Base-by-base conservation (phyloP, 2,113 vertebrate species). In the Columba livia region DNA sequence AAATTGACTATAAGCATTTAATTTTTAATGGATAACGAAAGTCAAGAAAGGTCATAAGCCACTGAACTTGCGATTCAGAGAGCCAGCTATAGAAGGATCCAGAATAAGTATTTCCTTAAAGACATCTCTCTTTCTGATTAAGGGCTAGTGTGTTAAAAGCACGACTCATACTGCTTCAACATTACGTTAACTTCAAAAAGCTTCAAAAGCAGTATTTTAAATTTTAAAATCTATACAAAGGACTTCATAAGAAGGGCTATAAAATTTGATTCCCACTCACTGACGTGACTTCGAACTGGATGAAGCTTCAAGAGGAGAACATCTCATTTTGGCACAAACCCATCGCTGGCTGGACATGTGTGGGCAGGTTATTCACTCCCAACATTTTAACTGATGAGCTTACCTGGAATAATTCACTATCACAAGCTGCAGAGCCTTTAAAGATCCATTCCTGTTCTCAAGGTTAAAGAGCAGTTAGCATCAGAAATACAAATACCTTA, bases 171-270 rank as follows among this genome's bases (percentile, higher is more conserved):
- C 2, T 50, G 23, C 25, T 79, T 51, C 44, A 74, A 66, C n/a
- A 28, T 20, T 31, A 29, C 4, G 1, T 20, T 32, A 79, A 58
- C 32, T 38, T 40, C 12, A 77, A 72, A 89, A 88, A 24, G 14
- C 38, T 79, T 13, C 29, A n/a, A 72, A 95, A 64, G 14, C 5
- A 60, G 31, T 54, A 64, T 44, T 74, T 77, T 29, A 25, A 53
- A 17, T 38, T 73, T 61, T 15, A 56, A 53, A 75, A 64, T 15
- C 44, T 4, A 8, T 32, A 58, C 32, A 23, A 65, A 23, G 5
- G 54, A 36, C 9, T 51, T 50, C 0, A 0, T 31, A 18, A 64
- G 51, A 77, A 77, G 34, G 28, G 12, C 15, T 57, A 23, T 1
- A 34, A 25, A 64, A 25, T 38, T 24, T 2, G 1, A 64, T 28